These are phyloP conservation scores for Phengaris arion DNA, from an alignment of 2,888 invertebrate species.

Conservation along the genomic window DNA sequence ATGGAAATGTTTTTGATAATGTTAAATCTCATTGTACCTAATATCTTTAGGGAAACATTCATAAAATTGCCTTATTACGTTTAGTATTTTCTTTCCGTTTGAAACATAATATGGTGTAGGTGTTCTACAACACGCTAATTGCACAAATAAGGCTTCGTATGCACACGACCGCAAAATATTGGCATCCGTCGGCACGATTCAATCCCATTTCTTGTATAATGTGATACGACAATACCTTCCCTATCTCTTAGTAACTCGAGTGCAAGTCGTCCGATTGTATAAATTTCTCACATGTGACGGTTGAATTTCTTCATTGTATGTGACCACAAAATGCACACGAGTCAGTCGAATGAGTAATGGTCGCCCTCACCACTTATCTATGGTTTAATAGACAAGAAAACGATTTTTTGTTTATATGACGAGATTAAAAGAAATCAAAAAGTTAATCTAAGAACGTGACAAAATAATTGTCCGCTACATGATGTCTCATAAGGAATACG, in stretches of 20 bases:
- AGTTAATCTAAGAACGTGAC: conserved; percentile 16
- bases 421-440: not conserved
- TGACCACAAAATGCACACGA: conserved; percentile 55
- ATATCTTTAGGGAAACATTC: conserved; percentile 64
- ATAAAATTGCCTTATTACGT: conserved; percentile 33
- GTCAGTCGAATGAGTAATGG: conserved; percentile 61
- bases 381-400: conserved; percentile 15
- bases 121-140: conserved; percentile 61
- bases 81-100: conserved; percentile 46
- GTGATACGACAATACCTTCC: conserved; percentile 63
- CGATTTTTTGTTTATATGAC: not conserved
- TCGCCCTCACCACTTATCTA: conserved; percentile 43
- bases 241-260: conserved; percentile 53
- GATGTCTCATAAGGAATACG: conserved; percentile 37
- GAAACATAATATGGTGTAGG: conserved; percentile 44
- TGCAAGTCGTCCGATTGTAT: conserved; percentile 49
- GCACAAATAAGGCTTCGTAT: conserved; percentile 71
- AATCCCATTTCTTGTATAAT: conserved; percentile 64
- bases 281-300: conserved; percentile 51
- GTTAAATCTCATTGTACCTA: conserved; percentile 63
- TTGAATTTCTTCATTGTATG: conserved; percentile 53
- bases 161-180: conserved; percentile 68
- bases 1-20: conserved; percentile 77
- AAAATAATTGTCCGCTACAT: conserved; percentile 35
- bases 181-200: conserved; percentile 63